These are phyloP conservation scores for Rhodinocichla rosea DNA, from an alignment of 2,113 vertebrate genomes.

Conservation along the genomic window DNA sequence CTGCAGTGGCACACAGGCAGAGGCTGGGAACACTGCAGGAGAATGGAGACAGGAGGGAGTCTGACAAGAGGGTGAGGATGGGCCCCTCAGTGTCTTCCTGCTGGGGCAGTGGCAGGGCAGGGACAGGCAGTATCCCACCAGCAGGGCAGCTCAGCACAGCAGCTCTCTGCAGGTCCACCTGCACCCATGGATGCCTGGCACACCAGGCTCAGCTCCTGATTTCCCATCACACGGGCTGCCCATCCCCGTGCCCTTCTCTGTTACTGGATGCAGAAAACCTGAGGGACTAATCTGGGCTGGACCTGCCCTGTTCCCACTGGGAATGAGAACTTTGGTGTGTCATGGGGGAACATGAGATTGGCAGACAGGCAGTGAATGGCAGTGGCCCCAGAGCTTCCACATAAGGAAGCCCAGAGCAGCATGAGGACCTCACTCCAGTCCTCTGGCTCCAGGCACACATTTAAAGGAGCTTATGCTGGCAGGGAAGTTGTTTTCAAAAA, in stretches of 20 bases:
- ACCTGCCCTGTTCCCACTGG: background rate
- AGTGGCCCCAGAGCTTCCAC: background rate
- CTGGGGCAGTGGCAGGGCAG: background rate
- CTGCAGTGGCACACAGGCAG: background rate
- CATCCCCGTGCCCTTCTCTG: background rate
- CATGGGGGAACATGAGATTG: background rate
- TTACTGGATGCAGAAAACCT: background rate
- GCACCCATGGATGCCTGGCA: accelerated
- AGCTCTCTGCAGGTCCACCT: background rate
- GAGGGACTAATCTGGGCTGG: background rate
- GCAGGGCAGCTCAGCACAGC: background rate
- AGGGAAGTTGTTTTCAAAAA: background rate
- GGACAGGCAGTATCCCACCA: background rate
- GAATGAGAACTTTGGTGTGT: background rate
- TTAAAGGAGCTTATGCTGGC: background rate
- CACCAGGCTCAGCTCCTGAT: background rate
- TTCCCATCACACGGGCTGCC: background rate
- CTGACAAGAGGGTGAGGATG: accelerated
- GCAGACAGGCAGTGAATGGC: background rate
- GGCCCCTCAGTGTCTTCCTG: background rate
- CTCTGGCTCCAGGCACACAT: background rate
- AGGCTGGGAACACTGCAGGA: background rate
- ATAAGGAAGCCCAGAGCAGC: background rate
- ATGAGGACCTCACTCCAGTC: background rate
- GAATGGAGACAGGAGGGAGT: accelerated